Evolutionary conservation across 1,140 invertebrate genomes (phyloP), one percentile per base, ranked within the genome.

Genomic region (Orchesella cincta): DNA sequence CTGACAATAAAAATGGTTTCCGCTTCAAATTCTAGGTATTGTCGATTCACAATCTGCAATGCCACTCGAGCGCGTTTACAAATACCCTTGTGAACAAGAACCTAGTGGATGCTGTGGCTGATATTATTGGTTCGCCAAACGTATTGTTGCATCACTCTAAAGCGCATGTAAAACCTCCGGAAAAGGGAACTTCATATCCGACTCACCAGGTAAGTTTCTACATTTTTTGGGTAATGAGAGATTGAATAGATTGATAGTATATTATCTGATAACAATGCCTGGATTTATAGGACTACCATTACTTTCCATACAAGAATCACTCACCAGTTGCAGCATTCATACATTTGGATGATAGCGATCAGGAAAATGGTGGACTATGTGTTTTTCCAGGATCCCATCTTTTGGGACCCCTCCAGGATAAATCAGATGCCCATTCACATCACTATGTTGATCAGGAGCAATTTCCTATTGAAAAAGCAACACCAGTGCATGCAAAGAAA

Each of bases 301-400:
- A 90, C 78, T 90, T 90, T 81, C 89, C 89, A 0, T 89, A 88
- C 80, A 86, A 88, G 79, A 88, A 90, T 0, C 86, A 90, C 80
- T 87, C 88, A 0, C 88, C 90, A 88, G 84, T 89, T 0, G 89
- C 90, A 0, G 88, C 89, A 0, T 90, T 91, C 80, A 83, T 90
- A 12, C 88, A 90, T 80, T 77, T 91, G 70, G 89, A 90, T 79
- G 88, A 88, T 33, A 87, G 88, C 1, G 86, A 86, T n/a, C 86
- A 88, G 0, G 87, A 89, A 76, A 91, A 90, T 78, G 90, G 90
- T 1, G 89, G 89, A 0, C 83, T 91, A 31, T 88, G 87, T 54
- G 87, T 90, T 23, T 90, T 89, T 81, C 89, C 89, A 0, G 89
- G 89, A 0, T 90, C 89, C 46, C 90, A 90, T 79, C 88, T 88